Conservation (phyloP, 2,888 invertebrate species). For the Luperina testacea region DNA sequence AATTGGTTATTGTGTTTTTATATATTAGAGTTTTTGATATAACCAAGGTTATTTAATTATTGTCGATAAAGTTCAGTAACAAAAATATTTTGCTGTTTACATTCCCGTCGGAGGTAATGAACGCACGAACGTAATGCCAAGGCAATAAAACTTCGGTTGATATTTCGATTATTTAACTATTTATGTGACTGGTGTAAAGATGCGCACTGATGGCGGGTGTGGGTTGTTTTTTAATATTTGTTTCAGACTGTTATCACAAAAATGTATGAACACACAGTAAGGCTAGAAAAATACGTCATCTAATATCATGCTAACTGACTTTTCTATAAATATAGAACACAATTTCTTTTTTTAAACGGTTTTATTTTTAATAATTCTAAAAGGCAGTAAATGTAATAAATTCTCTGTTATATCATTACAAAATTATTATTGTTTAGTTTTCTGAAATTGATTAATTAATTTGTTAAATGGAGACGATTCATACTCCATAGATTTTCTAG, state of each 20-base stretch:
- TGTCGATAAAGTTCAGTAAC: constrained; percentile 60
- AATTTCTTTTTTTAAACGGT: too few relatives aligned
- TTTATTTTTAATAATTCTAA: background rate
- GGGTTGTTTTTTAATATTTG: background rate
- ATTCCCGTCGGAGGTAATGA: constrained; percentile 62
- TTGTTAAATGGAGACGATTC: background rate
- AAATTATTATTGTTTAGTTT: background rate
- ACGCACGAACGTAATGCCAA: constrained; percentile 67
- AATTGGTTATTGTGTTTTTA: constrained; percentile 71
- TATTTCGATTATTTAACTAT: constrained; percentile 68
- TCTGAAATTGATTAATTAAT: background rate
- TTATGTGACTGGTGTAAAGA: constrained; percentile 45
- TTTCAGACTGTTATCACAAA: background rate
- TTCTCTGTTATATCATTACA: background rate
- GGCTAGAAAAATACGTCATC: background rate
- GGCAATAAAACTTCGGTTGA: constrained; percentile 64
- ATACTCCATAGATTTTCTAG: too few relatives aligned
- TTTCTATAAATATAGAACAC: background rate
- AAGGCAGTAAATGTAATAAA: background rate
- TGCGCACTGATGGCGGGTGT: constrained; percentile 9
- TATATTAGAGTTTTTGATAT: constrained; percentile 60
- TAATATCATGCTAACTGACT: background rate
- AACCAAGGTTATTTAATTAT: constrained; percentile 67
- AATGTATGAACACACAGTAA: background rate
- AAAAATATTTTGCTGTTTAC: constrained; percentile 61